Evolutionary conservation across 2,888 invertebrate genomes (phyloP).

Genomic region (Aethes cnicana): DNA sequence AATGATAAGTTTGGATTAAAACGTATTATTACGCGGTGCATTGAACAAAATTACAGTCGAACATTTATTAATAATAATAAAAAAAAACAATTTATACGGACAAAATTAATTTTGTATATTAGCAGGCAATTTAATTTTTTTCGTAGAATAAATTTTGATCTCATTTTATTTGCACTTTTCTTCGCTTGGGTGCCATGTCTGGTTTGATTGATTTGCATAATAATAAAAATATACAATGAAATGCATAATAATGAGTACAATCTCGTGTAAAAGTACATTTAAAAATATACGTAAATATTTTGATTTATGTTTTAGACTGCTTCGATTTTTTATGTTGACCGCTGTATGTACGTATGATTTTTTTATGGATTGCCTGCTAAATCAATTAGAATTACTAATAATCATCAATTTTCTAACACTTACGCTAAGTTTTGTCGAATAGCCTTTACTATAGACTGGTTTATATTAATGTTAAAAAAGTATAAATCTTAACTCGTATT

Average conservation of each 20-base stretch:
- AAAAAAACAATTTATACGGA: constrained; percentile 50
- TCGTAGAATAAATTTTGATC: constrained; percentile 67
- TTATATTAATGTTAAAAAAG: constrained; percentile 77
- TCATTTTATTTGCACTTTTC: constrained; percentile 66
- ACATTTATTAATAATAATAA: constrained; percentile 41
- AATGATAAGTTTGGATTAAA: constrained; percentile 55
- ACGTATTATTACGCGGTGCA: constrained; percentile 48
- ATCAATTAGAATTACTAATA: constrained; percentile 54
- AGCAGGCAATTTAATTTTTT: constrained; percentile 74
- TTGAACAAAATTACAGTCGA: constrained; percentile 65
- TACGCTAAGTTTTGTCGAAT: constrained; percentile 78
- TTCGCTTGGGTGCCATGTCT: constrained; percentile 71
- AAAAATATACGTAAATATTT: constrained; percentile 39
- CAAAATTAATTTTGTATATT: constrained; percentile 55
- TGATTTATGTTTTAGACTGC: constrained; percentile 35
- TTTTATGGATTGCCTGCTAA: constrained; percentile 73
- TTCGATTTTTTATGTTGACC: constrained; percentile 31
- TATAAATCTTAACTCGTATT: constrained; percentile 79
- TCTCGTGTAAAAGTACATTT: constrained; percentile 46
- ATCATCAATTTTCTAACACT: constrained; percentile 72
- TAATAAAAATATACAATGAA: constrained; percentile 47
- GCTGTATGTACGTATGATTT: constrained; percentile 36
- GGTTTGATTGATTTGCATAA: constrained; percentile 57
- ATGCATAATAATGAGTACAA: constrained; percentile 65
- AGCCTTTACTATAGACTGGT: constrained; percentile 83